phyloP scores from a whole-genome alignment of 2,888 invertebrate genomes.

The Lasioglossum pauxillum region DNA sequence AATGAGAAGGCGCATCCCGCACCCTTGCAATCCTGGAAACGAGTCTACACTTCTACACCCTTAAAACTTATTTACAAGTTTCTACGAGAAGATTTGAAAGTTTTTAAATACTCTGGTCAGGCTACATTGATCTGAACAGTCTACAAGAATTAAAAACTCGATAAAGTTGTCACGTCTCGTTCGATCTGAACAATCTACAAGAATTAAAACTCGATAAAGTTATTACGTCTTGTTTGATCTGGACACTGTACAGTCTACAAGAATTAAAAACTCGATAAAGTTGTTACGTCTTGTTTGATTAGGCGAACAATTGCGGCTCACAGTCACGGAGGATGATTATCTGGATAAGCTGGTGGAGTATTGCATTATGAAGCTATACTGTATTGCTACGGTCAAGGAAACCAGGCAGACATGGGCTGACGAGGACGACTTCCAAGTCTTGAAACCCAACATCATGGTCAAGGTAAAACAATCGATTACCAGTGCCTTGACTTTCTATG shows the following conservation, averaged over 20 bases:
- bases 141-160: too few relatives aligned
- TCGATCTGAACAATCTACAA: not conserved
- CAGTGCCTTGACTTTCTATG: not conserved
- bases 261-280: not conserved
- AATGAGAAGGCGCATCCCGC: too few relatives aligned
- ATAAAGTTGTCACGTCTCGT: not conserved
- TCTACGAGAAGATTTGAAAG: too few relatives aligned
- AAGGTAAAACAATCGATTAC: conserved; percentile 85
- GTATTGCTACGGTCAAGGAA: conserved; percentile 91
- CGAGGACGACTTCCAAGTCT: conserved; percentile 92
- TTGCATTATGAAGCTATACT: conserved; percentile 91
- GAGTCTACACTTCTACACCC: too few relatives aligned
- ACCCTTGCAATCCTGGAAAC: too few relatives aligned
- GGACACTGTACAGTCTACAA: not conserved
- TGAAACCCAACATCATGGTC: conserved; percentile 89
- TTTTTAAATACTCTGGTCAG: too few relatives aligned
- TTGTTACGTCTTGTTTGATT: not conserved
- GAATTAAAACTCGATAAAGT: not conserved
- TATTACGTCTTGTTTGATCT: not conserved
- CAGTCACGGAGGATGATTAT: conserved; percentile 89
- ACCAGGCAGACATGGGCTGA: conserved; percentile 93
- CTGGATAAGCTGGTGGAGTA: conserved; percentile 92
- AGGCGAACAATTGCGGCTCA: conserved; percentile 87
- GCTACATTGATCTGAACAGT: not conserved
- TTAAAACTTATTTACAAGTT: too few relatives aligned